phyloP scores from a whole-genome alignment of 92 coral and sea anemone genomes.

The Siderastrea radians region DNA sequence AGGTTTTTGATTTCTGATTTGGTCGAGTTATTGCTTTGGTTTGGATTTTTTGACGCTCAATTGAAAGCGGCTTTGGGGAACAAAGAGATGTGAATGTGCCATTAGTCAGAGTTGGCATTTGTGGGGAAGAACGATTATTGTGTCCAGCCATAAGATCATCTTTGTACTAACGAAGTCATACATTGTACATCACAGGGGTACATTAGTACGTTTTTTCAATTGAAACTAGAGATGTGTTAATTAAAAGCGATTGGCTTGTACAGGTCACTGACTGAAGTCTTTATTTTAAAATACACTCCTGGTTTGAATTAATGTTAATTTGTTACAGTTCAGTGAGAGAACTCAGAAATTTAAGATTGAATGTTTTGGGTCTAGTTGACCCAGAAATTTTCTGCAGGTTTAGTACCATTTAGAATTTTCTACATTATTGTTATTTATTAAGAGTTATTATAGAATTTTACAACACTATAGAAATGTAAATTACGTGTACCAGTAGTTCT shows the following conservation, averaged over 20 bases:
- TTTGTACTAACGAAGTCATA: too few relatives aligned
- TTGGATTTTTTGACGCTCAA: too few relatives aligned
- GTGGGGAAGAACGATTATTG: too few relatives aligned
- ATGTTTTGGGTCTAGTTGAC: background rate
- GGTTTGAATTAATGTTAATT: background rate
- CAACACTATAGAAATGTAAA: background rate
- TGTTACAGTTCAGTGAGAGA: background rate
- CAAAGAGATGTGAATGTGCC: too few relatives aligned
- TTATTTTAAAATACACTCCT: background rate
- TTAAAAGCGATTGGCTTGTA: background rate
- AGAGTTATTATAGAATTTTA: conserved; percentile 7
- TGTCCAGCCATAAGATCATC: too few relatives aligned
- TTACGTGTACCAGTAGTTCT: too few relatives aligned
- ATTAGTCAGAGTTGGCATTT: too few relatives aligned
- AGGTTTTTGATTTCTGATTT: too few relatives aligned
- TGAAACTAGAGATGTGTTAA: background rate
- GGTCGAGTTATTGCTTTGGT: too few relatives aligned
- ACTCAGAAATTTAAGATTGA: background rate
- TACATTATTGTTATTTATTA: conserved; percentile 31
- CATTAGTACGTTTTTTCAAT: conserved; percentile 3
- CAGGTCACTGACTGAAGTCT: background rate
- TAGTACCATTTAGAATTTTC: background rate
- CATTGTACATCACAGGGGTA: too few relatives aligned
- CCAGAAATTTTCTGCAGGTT: conserved; percentile 8
- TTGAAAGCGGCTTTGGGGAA: too few relatives aligned